These are phyloP conservation scores for Amphipoea lucens DNA, from an alignment of 2,888 invertebrate species.

Conservation along the genomic window DNA sequence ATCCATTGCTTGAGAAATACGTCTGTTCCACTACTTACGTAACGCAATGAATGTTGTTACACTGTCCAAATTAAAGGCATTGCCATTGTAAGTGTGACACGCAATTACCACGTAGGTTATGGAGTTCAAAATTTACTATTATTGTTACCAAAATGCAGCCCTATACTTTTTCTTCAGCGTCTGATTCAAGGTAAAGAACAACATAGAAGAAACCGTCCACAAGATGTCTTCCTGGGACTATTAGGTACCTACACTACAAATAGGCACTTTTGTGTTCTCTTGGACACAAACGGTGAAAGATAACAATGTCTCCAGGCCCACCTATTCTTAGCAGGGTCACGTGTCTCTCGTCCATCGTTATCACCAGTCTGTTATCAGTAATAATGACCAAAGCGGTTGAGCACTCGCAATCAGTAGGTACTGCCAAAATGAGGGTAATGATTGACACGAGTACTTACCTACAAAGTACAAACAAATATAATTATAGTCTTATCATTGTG, in stretches of 20 bases:
- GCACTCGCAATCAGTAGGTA: constrained; percentile 12
- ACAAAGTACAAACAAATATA: neutral
- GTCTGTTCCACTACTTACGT: too few species aligned
- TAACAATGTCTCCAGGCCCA: constrained; percentile 1
- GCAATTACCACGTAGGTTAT: too few species aligned
- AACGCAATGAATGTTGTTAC: too few species aligned
- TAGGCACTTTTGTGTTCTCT: neutral
- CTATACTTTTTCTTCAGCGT: neutral
- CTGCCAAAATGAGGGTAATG: constrained; percentile 54
- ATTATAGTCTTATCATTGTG: constrained; percentile 28
- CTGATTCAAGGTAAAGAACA: too few species aligned
- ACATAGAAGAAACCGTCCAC: too few species aligned
- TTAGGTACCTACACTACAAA: too few species aligned
- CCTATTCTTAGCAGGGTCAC: constrained; percentile 18
- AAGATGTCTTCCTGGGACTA: neutral
- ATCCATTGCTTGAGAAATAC: too few species aligned
- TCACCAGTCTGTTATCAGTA: constrained; percentile 40
- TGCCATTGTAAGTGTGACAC: too few species aligned
- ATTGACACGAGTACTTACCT: constrained; percentile 14
- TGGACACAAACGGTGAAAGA: neutral
- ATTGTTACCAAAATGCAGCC: neutral
- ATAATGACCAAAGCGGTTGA: constrained; percentile 39
- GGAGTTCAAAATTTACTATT: too few species aligned
- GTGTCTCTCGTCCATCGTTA: constrained; percentile 3
- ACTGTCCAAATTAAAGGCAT: too few species aligned